Base-by-base conservation (phyloP, 92 coral and sea anemone genomes). In the Siderastrea siderea region DNA sequence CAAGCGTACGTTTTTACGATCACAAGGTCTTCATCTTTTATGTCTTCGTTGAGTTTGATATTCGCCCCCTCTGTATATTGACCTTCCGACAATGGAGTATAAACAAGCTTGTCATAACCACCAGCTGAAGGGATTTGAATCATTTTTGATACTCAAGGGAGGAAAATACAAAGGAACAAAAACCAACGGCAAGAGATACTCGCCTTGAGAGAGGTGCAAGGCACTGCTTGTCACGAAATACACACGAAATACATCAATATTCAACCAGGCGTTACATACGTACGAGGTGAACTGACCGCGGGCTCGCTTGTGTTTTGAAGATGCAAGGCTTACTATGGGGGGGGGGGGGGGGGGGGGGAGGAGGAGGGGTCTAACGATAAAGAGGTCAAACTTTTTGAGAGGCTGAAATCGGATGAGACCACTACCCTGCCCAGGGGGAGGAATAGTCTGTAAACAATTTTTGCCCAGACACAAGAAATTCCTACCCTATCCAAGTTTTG, bases 71-170 rank as follows among this genome's bases (percentile, higher is more conserved):
- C 89, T 3, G 99, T 94, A 72, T 69, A 84, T n/a, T 84, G 86
- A 51, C 88, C 94, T 6, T 75, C 84, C 14, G 93, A 38, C 2
- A 97, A 71, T 13, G 93, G 87, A 26, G 77, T 87, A 88, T 78
- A 97, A 48, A 92, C 90, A 0, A 97, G 95, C 79, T 94, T 95
- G 43, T 95, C 96, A 79, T 97, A 97, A 46, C 99, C 99, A 11
- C 99, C 99, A 1, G 99, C 93, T 43, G 92, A 84, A 62, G 87
- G 71, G n/a, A 97, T 97, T 47, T 90, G 16, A 50, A 97, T 97
- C 99, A 97, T 97, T 53, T 55, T 55, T 55, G 61, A 2, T 55
- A 55, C 61, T 14, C 7, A 55, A 55, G 12, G 61, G 61, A 4
- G 61, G 12, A 55, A 14, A 55, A 0, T 26, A 26, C 38, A 26